Conservation (phyloP, 2,888 invertebrate genomes). For the Dolichomitus sp. region DNA sequence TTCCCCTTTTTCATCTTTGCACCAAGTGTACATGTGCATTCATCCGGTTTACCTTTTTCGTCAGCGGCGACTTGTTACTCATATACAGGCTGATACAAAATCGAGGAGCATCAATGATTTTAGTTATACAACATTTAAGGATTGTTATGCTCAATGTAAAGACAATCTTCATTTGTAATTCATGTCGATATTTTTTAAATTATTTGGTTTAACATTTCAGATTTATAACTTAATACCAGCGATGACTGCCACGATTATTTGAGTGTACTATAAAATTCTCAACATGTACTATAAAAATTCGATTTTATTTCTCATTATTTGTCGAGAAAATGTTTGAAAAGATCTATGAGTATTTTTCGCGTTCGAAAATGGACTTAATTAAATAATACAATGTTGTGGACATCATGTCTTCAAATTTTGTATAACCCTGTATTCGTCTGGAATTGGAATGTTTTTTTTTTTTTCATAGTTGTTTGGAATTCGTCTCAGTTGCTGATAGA, state of each 20-base stretch:
- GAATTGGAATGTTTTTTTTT: neutral
- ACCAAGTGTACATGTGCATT: conserved; percentile 1
- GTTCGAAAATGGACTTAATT: neutral
- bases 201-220: too few species aligned
- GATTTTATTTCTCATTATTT: too few species aligned
- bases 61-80: neutral
- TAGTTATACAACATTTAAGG: too few species aligned
- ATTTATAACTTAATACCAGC: too few species aligned
- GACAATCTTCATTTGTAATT: too few species aligned
- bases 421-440: neutral
- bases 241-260: too few species aligned
- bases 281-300: too few species aligned
- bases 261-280: too few species aligned
- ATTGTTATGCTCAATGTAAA: neutral
- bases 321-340: neutral
- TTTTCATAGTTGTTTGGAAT: neutral
- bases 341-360: neutral
- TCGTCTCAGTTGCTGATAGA: neutral
- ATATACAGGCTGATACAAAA: conserved; percentile 15
- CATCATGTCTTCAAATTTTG: neutral
- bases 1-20: conserved; percentile 47
- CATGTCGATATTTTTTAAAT: too few species aligned
- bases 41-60: conserved; percentile 11
- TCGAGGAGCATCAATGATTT: neutral
- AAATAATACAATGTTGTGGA: neutral